These are phyloP conservation scores for Synergus japonicus DNA, from an alignment of 2,888 invertebrate genomes.

Conservation along the genomic window DNA sequence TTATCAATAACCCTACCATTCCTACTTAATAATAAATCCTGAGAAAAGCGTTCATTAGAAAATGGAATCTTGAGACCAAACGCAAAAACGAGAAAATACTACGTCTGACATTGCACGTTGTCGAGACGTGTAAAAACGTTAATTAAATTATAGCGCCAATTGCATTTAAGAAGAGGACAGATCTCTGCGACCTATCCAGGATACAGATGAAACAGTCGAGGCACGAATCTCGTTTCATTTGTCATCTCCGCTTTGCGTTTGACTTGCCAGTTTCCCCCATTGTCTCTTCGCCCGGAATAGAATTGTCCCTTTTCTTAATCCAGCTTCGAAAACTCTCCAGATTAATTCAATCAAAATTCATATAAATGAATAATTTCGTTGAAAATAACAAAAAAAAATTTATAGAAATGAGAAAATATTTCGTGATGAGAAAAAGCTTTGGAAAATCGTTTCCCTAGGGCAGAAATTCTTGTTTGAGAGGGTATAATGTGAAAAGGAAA, in stretches of 20 bases:
- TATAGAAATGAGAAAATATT: not conserved
- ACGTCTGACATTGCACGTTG: constrained; percentile 31
- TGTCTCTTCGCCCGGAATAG: constrained; percentile 44
- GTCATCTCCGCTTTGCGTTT: constrained; percentile 65
- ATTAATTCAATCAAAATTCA: not conserved
- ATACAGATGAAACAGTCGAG: constrained; percentile 52
- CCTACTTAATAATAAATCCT: not conserved
- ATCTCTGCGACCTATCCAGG: constrained; percentile 41
- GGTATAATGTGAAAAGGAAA: not conserved
- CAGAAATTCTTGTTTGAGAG: not conserved
- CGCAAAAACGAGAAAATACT: constrained; percentile 12
- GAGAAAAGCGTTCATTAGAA: constrained; percentile 23
- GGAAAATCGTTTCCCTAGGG: not conserved
- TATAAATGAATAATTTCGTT: not conserved
- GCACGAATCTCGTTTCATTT: constrained; percentile 62
- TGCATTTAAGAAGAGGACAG: constrained; percentile 41
- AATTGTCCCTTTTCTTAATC: constrained; percentile 22
- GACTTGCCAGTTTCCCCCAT: constrained; percentile 61
- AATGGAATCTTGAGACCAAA: constrained; percentile 17
- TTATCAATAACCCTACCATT: not conserved
- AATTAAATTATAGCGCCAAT: constrained; percentile 42
- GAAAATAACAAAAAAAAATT: not conserved
- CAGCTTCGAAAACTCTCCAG: not conserved
- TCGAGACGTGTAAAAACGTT: constrained; percentile 37
- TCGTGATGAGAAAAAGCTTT: too few relatives aligned